Base-by-base conservation (phyloP, 2,797 vertebrate genomes). In the Peromyscus attwateri region DNA sequence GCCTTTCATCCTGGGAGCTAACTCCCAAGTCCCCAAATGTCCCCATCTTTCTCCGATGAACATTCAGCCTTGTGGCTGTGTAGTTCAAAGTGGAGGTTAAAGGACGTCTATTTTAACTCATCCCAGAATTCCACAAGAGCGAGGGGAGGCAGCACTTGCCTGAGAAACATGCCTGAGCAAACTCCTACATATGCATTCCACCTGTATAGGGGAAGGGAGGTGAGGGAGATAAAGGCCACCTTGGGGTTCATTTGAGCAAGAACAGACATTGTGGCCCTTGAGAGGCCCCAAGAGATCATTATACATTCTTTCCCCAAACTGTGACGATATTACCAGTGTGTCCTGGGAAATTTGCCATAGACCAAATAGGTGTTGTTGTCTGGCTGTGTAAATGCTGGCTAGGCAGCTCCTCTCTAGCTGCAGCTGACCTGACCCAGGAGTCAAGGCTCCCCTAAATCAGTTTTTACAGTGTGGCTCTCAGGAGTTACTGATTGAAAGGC, bases 401-500 rank as follows among this genome's bases (percentile, higher is more conserved):
- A 10, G 57, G n/a, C 3, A 12, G 37, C 3, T 29, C 57, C 31
- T 12, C 14, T 80, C 40, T 17, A 79, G 14, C 60, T 23, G 17
- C 21, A 80, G n/a, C 27, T 19, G 34, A 79, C 80, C 91, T 95
- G 70, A 81, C 49, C 71, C 82, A 21, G 87, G 49, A 95, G 85
- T 91, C 94, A 95, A 93, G 88, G 92, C 95, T 93, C 87, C 57
- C 81, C 55, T 81, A 75, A 90, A 76, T 90, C 89, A 62, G 4
- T 21, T 29, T 16, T 4, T 23, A 64, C 0, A 13, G 73, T 40
- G 31, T 80, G 46, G 83, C 43, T 91, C 55, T 91, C 87, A 27
- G 46, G 89, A 92, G 92, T 89, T 79, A 85, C 76, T 97, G 57
- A 94, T 62, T 92, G 66, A 96, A 96, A 83, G 85, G 71, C 3